Conservation (phyloP, 1,140 invertebrate genomes). For the Frieseomelitta varia region DNA sequence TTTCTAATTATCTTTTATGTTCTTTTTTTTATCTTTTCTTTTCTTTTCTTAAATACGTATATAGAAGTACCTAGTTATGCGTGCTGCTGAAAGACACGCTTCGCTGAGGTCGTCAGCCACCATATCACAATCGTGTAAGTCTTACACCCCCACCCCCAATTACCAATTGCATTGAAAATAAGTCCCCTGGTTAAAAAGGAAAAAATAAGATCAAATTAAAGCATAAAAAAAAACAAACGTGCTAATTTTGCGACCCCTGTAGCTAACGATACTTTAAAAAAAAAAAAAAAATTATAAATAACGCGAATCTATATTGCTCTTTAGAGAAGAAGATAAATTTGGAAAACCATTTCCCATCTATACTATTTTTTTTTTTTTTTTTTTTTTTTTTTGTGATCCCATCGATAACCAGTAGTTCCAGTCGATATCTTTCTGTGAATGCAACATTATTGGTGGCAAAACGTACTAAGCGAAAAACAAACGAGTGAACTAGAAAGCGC, state of each 20-base stretch:
- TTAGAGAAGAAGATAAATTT: neutral
- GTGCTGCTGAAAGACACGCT: conserved; percentile 48
- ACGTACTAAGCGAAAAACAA: conserved; percentile 65
- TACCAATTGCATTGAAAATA: neutral
- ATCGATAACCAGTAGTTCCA: neutral
- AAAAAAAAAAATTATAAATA: neutral
- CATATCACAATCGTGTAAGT: conserved; percentile 11
- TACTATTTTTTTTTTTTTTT: no score
- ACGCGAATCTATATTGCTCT: neutral
- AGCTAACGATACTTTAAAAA: neutral
- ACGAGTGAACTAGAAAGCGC: conserved; percentile 72
- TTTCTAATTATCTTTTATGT: conserved; percentile 66
- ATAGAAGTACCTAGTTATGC: conserved; percentile 48
- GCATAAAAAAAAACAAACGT: no score
- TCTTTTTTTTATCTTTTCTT: conserved; percentile 48
- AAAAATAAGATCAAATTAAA: neutral
- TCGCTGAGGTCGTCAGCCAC: conserved; percentile 67
- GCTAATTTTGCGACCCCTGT: neutral
- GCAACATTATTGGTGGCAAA: conserved; percentile 59
- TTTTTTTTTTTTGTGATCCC: neutral
- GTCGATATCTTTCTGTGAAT: neutral
- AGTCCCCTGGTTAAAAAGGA: neutral
- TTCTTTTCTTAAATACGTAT: conserved; percentile 36
- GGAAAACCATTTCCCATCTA: neutral
- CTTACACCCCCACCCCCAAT: neutral